Evolutionary conservation across 2,888 invertebrate species (phyloP).

Genomic region (Kryphioiulus occultus): DNA sequence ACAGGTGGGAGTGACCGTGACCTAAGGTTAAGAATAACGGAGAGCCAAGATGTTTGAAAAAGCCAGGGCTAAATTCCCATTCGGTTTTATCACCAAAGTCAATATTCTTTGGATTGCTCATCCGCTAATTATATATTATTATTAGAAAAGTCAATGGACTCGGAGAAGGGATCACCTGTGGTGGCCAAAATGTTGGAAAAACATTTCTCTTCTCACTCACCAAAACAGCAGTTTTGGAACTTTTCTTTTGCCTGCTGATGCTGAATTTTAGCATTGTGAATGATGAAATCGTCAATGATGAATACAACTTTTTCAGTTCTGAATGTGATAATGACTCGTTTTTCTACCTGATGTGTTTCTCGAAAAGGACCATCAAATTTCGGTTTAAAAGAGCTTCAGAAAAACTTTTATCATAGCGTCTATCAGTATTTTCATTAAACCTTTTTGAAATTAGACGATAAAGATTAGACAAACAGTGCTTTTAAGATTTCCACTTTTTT

Average conservation of each 20-base stretch:
- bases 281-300: not conserved
- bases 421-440: too few species aligned
- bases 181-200: not conserved
- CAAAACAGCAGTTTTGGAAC: not conserved
- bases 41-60: not conserved
- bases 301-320: too few species aligned
- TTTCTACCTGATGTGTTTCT: too few species aligned
- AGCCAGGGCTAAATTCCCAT: not conserved
- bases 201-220: not conserved
- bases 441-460: too few species aligned
- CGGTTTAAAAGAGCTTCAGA: too few species aligned
- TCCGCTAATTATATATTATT: constrained; percentile 1
- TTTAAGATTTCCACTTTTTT: too few species aligned
- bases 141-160: not conserved
- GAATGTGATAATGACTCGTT: too few species aligned
- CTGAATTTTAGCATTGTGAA: not conserved
- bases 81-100: constrained; percentile 12
- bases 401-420: too few species aligned
- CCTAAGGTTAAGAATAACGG: not conserved
- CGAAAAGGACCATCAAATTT: too few species aligned
- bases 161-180: not conserved
- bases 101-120: not conserved
- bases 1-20: not conserved
- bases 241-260: not conserved
- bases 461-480: too few species aligned